Conservation (phyloP, 1,140 invertebrate species). For the Apis laboriosa region DNA sequence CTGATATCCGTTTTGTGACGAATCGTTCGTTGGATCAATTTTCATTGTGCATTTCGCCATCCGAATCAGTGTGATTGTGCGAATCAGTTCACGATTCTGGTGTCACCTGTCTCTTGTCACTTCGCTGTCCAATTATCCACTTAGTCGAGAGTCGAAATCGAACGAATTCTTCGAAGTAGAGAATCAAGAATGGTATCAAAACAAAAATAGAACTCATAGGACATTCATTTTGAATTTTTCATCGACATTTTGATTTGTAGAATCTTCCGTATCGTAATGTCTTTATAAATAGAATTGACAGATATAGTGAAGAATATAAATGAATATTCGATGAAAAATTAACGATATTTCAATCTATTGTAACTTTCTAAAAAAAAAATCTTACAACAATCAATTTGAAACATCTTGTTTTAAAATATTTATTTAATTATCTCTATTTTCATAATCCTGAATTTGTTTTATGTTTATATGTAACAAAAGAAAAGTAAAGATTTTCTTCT, state of each 20-base stretch:
- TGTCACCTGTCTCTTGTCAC: conserved; percentile 60
- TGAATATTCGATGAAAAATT: too few relatives aligned
- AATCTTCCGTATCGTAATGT: background rate
- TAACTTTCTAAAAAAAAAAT: too few relatives aligned
- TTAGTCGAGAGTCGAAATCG: conserved; percentile 12
- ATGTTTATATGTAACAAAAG: too few relatives aligned
- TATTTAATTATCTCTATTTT: too few relatives aligned
- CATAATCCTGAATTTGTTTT: too few relatives aligned
- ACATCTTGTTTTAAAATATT: too few relatives aligned
- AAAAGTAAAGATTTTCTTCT: too few relatives aligned
- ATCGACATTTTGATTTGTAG: conserved; percentile 27
- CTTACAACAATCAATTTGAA: too few relatives aligned
- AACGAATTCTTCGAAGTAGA: conserved; percentile 52
- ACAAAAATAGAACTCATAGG: conserved; percentile 53
- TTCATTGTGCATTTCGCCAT: conserved; percentile 6
- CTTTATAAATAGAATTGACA: too few relatives aligned
- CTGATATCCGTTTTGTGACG: background rate
- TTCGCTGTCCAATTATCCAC: conserved; percentile 56
- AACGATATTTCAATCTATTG: too few relatives aligned
- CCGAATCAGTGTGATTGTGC: conserved; percentile 19
- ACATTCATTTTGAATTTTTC: conserved; percentile 54
- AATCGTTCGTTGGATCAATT: conserved; percentile 41
- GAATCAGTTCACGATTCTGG: conserved; percentile 29
- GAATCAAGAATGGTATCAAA: conserved; percentile 31
- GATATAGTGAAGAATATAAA: too few relatives aligned